Percentiles rank a stretch among this genome's conserved stretches.
Evolutionary conservation across 1,140 invertebrate species (phyloP).

Genomic region (Latrodectus geometricus): DNA sequence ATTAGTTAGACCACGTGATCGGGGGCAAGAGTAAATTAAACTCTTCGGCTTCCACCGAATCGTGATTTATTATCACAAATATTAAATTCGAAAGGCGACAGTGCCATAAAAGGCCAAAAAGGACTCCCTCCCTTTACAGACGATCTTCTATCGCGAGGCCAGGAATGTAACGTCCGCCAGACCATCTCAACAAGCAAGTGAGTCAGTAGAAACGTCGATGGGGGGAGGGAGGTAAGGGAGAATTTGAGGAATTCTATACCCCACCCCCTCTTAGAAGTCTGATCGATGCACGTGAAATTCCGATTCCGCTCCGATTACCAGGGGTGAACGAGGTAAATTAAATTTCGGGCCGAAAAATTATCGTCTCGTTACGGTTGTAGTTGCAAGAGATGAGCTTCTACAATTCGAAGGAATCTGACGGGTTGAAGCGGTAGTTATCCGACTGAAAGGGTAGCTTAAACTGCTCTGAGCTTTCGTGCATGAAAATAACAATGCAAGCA

Average conservation of each 20-base stretch:
- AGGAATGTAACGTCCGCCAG: not conserved
- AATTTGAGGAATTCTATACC: not conserved
- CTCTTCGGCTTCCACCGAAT: not conserved
- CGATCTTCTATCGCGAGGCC: not conserved
- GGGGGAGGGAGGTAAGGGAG: not conserved
- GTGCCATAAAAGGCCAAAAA: not conserved
- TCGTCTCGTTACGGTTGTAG: not conserved
- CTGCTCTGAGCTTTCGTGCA: too few species aligned
- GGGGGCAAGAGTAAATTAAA: not conserved
- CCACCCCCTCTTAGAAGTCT: not conserved
- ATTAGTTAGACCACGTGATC: not conserved
- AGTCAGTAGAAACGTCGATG: not conserved
- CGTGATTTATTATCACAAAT: not conserved
- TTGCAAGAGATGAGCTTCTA: too few species aligned
- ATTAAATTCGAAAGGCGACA: not conserved
- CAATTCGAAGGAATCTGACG: too few species aligned
- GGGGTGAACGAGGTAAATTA: slow-evolving; percentile 1
- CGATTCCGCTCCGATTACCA: not conserved
- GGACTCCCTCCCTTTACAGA: not conserved
- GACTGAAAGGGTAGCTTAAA: too few species aligned
- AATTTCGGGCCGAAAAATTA: not conserved
- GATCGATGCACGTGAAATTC: not conserved
- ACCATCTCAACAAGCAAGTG: not conserved
- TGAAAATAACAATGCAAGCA: too few species aligned
- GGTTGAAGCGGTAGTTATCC: too few species aligned